These are phyloP conservation scores for Eremophila alpestris DNA, from an alignment of 2,797 vertebrate species.

Conservation along the genomic window DNA sequence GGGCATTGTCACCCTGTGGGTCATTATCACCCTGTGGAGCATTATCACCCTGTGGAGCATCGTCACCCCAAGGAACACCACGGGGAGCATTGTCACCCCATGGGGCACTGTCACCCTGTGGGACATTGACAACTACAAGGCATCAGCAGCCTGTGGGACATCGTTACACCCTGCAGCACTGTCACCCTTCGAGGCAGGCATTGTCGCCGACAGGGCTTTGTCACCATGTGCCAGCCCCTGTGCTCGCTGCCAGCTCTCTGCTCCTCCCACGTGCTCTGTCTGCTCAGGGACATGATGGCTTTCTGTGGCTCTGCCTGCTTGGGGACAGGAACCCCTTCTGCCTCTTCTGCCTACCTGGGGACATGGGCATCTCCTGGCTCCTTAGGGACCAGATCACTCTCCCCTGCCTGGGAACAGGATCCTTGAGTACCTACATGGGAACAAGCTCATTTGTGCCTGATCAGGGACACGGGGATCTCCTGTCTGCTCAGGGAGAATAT, in stretches of 20 bases:
- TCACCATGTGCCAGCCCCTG: not conserved
- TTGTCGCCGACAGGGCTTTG: not conserved
- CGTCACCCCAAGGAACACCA: not conserved
- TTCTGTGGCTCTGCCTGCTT: not conserved
- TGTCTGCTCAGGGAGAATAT: not conserved
- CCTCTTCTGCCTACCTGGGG: not conserved
- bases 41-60: not conserved
- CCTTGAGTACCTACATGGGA: not conserved
- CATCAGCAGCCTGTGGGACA: not conserved
- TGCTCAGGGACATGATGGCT: not conserved
- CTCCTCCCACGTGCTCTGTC: not conserved
- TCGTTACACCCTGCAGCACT: not conserved
- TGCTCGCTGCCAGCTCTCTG: not conserved
- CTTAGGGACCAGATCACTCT: not conserved
- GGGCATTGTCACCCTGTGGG: not conserved
- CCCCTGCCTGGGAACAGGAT: not conserved
- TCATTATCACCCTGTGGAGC: not conserved
- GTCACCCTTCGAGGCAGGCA: not conserved
- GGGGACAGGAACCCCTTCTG: not conserved
- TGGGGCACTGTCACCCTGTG: not conserved
- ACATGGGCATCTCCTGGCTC: not conserved
- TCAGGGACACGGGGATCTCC: not conserved
- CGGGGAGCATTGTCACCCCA: not conserved
- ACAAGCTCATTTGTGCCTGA: not conserved
- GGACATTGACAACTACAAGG: not conserved